Evolutionary conservation across 1,140 invertebrate species (phyloP), one percentile per base, ranked within the genome.

Genomic region (Hyposmocoma kahamanoa): DNA sequence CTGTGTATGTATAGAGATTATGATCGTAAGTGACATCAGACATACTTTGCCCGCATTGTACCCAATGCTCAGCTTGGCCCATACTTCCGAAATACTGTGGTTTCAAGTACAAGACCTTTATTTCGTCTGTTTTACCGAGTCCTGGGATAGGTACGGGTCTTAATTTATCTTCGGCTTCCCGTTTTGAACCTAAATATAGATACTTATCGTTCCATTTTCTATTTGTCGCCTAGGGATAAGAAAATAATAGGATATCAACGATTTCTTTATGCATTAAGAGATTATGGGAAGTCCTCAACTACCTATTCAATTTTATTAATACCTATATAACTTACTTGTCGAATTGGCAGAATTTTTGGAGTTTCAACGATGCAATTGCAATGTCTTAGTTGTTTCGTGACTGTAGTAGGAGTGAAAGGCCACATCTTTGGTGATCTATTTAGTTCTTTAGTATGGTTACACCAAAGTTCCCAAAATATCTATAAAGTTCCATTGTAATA

Each of bases 381-480:
- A n/a, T n/a, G n/a, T n/a, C n/a, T n/a, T n/a, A n/a, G n/a, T n/a
- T n/a, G n/a, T n/a, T n/a, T n/a, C n/a, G n/a, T n/a, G n/a, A 45
- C 8, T 17, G 3, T 30, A 28, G 9, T 55, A 22, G 17, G 41
- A 32, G 42, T 36, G 28, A 72, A 47, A 42, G 59, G 42, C 75
- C 80, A 63, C 68, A 62, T 30, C 60, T 50, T 36, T 47, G 58
- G 22, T 59, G 53, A 13, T 57, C 28, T 62, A 53, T 67, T 65
- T 60, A 78, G 30, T 61, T 72, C 53, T 62, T 59, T 20, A 65
- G 59, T 5, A 86, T 53, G 59, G 77, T 86, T 4, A 85, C 86
- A 87, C 90, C 90, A 91, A 8, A 89, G 61, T 22, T 76, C 74
- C 90, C 90, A 91, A 17, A 36, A 36, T 13, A 36, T 36, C 32